Evolutionary conservation across 2,113 vertebrate genomes (phyloP).

Genomic region (Gymnarchus niloticus): DNA sequence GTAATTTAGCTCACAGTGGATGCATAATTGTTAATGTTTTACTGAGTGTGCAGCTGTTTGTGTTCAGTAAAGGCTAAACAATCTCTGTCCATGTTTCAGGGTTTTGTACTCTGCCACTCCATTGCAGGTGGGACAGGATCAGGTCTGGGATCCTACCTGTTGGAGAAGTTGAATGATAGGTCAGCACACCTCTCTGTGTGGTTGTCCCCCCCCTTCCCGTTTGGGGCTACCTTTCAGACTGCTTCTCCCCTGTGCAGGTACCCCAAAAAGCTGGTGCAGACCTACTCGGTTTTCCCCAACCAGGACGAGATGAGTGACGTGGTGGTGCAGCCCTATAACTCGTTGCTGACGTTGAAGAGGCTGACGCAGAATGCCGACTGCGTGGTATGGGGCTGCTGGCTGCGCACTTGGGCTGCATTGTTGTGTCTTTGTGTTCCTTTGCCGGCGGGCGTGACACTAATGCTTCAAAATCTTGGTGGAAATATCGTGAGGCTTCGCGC

Average conservation of each 20-base stretch:
- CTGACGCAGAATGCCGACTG: constrained; percentile 97
- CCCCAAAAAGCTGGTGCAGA: constrained; percentile 97
- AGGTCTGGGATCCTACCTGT: constrained; percentile 87
- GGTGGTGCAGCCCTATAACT: constrained; percentile 96
- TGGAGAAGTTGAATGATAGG: constrained; percentile 98
- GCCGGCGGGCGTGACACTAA: not conserved
- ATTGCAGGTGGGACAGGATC: constrained; percentile 96
- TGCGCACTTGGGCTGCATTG: not conserved
- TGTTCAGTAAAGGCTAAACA: not conserved
- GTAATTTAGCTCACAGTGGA: not conserved
- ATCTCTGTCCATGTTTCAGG: constrained; percentile 59
- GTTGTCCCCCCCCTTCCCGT: not conserved
- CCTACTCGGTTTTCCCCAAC: constrained; percentile 95
- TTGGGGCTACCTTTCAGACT: not conserved
- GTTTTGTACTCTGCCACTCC: constrained; percentile 95
- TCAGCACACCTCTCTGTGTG: constrained; percentile 41
- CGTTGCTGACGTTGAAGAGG: constrained; percentile 88
- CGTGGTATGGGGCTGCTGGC: constrained; percentile 64
- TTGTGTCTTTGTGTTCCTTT: not conserved
- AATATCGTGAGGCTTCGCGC: not conserved
- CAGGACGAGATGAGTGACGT: constrained; percentile 99
- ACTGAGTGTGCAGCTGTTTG: not conserved
- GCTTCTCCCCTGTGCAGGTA: constrained; percentile 63
- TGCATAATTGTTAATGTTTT: not conserved
- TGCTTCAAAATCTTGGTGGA: not conserved